Evolutionary conservation across 2,113 vertebrate genomes (phyloP), one percentile per base, ranked within the genome.

Genomic region (Psophia crepitans): DNA sequence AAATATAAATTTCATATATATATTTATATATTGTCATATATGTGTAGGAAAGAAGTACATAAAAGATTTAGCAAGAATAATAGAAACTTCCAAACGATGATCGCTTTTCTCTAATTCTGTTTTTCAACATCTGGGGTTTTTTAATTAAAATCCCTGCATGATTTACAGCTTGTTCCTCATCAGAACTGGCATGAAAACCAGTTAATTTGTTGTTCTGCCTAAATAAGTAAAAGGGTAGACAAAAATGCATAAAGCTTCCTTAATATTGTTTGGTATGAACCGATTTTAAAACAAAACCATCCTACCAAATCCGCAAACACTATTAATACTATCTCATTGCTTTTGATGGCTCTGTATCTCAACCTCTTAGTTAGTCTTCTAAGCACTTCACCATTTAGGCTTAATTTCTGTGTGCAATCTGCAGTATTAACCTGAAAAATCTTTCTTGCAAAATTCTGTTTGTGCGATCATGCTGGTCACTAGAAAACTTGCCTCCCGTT

Each of bases 81-180:
- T 41, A 78, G 41, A 21, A 84, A 81, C 76, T 95, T 92, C 66
- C 27, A 61, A 77, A 78, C 73, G 44, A 37, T 66, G 37, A 57
- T 82, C 0, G 0, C 41, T 87, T 96, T 89, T 86, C 66, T 77
- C 48, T 94, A 70, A 81, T 22, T 64, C 85, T 65, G 27, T 70
- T 97, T 95, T 96, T 71, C 69, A 81, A 39, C 39, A 22, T 84
- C 63, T 94, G 26, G 49, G 49, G 14, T 43, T 97, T 96, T 88
- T 86, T 12, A 58, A 94, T 98, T 97, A 95, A 96, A 85, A 85
- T 81, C 57, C 75, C 93, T 93, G 48, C 44, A 61, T 94, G 78
- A 97, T 95, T 96, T 98, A 88, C 33, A 94, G 44, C 81, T 80
- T 76, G 32, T 84, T 96, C 87, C 69, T 97, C 11, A 53, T 89